These are phyloP conservation scores for Gymnopithys bicolor DNA, from an alignment of 2,797 vertebrate species.

Conservation along the genomic window DNA sequence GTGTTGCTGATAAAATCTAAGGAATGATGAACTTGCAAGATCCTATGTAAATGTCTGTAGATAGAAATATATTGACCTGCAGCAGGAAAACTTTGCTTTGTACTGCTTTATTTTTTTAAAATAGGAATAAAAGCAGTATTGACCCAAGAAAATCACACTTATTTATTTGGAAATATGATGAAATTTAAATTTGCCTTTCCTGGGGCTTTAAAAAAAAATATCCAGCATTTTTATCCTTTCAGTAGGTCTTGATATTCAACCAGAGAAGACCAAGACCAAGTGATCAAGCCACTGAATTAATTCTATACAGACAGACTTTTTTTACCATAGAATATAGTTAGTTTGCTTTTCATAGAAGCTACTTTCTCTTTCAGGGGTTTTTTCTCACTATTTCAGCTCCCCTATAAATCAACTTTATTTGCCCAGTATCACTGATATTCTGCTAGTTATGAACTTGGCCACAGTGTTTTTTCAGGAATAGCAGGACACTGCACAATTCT, in stretches of 20 bases:
- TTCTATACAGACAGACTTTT: background rate
- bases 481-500: background rate
- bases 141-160: background rate
- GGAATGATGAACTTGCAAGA: background rate
- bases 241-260: background rate
- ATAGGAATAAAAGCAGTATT: background rate
- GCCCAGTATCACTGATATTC: background rate
- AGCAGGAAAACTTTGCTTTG: background rate
- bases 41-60: background rate
- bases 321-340: background rate
- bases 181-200: background rate
- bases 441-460: background rate
- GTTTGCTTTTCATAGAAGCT: background rate
- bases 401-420: background rate
- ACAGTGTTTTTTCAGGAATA: background rate
- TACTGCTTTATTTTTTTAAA: background rate
- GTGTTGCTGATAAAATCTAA: background rate
- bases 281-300: background rate
- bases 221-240: background rate
- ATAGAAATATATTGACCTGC: background rate
- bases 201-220: background rate
- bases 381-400: background rate
- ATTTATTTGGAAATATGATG: background rate
- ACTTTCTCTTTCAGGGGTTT: background rate
- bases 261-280: background rate